Percentiles rank a stretch among this genome's conserved stretches.
Evolutionary conservation across 2,797 vertebrate genomes (phyloP).

Genomic region (Etheostoma perlongum): DNA sequence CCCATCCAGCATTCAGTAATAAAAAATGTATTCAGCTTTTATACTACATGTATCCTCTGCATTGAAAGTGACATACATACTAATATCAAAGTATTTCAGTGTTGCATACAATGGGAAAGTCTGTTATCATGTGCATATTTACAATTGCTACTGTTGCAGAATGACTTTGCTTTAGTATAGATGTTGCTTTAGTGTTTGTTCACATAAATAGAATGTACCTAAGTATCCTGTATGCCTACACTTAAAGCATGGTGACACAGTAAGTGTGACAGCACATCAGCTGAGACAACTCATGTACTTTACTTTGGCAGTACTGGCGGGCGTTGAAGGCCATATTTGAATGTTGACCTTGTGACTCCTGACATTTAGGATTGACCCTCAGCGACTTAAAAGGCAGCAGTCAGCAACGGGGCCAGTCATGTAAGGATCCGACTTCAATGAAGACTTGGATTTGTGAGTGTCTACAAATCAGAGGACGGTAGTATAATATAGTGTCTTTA

Average conservation of each 20-base stretch:
- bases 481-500: not conserved
- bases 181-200: not conserved
- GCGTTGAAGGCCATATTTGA: conserved; percentile 21
- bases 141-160: not conserved
- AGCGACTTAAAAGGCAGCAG: conserved; percentile 47
- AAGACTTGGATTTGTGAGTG: conserved; percentile 7
- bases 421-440: conserved; percentile 26
- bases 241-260: conserved; percentile 4
- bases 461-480: not conserved
- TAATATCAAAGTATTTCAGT: not conserved
- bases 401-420: conserved; percentile 35
- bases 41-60: not conserved
- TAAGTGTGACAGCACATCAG: conserved; percentile 25
- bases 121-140: not conserved
- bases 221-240: not conserved
- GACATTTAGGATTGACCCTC: conserved; percentile 50
- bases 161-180: not conserved
- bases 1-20: conserved; percentile 2
- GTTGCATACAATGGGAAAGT: not conserved
- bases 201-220: not conserved
- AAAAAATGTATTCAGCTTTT: conserved; percentile 15
- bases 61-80: not conserved
- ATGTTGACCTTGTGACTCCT: conserved; percentile 41
- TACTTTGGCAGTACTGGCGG: conserved; percentile 25
- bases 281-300: conserved; percentile 14